Percentiles rank a stretch among this genome's conserved stretches.
phyloP scores from a whole-genome alignment of 2,113 vertebrate genomes.

The Xyrauchen texanus region DNA sequence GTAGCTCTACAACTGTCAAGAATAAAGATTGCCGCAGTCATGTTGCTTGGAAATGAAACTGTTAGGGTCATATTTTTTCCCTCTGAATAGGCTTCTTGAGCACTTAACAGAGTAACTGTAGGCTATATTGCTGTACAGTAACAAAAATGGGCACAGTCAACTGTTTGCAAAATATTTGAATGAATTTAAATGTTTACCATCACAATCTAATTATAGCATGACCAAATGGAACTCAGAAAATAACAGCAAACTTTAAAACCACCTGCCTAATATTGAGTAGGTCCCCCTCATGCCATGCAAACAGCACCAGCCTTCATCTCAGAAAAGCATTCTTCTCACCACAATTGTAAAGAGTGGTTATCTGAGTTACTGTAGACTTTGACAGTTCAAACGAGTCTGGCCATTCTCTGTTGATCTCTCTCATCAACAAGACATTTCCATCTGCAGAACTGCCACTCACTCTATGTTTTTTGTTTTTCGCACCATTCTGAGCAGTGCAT shows the following conservation, averaged over 20 bases:
- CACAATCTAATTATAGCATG: background rate
- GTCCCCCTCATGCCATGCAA: no score
- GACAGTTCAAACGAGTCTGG: no score
- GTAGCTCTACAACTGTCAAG: background rate
- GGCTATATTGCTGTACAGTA: slow-evolving; percentile 6
- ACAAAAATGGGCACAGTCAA: background rate
- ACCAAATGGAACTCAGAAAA: slow-evolving; percentile 11
- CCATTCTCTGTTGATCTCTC: no score
- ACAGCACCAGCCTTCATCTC: no score
- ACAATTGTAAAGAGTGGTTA: no score
- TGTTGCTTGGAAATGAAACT: background rate
- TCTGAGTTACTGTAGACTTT: no score
- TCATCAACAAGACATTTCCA: no score
- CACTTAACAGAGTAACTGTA: slow-evolving; percentile 10
- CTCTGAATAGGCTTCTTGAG: slow-evolving; percentile 3
- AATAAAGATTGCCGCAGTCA: background rate
- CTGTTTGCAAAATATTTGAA: background rate
- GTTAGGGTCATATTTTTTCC: background rate
- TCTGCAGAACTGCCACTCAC: no score
- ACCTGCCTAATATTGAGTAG: no score
- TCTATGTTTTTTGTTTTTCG: no score
- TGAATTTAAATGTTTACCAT: background rate
- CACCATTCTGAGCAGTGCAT: no score
- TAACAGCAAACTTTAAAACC: background rate
- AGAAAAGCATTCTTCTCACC: no score